These are phyloP conservation scores for Corydoras sp. DNA, from an alignment of 2,113 vertebrate species.

Conservation along the genomic window DNA sequence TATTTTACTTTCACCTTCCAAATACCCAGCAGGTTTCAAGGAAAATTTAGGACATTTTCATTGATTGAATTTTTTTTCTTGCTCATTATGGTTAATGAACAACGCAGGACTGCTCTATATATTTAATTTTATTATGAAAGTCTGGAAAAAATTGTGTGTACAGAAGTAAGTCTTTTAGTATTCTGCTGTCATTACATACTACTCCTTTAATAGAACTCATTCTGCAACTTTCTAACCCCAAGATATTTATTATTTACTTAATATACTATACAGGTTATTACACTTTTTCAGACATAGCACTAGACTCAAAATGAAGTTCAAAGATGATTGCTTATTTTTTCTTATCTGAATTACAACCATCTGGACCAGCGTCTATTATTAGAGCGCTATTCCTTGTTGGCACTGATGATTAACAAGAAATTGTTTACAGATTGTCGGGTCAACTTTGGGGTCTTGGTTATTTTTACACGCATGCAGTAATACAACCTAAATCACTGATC, in stretches of 20 bases:
- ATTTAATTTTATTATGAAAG: neutral
- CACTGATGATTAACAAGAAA: slow-evolving; percentile 38
- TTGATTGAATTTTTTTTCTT: neutral
- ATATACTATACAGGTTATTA: neutral
- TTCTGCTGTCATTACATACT: too few relatives aligned
- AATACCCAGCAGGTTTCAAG: neutral
- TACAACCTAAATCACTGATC: neutral
- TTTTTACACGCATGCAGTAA: neutral
- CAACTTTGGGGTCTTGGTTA: neutral
- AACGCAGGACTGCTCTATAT: neutral
- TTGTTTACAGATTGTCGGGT: slow-evolving; percentile 50
- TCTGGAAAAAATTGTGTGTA: neutral
- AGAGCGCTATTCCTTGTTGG: slow-evolving; percentile 9
- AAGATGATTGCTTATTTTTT: slow-evolving; percentile 50
- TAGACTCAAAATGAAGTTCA: slow-evolving; percentile 24
- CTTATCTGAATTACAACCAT: slow-evolving; percentile 54
- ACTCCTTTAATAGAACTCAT: too few relatives aligned
- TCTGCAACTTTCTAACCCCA: too few relatives aligned
- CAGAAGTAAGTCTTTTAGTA: neutral
- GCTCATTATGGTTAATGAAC: slow-evolving; percentile 8
- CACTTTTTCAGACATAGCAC: neutral
- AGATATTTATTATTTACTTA: too few relatives aligned
- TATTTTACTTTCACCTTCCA: neutral
- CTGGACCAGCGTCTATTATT: slow-evolving; percentile 41
- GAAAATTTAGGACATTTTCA: slow-evolving; percentile 1